Evolutionary conservation across 2,113 vertebrate genomes (phyloP).

Genomic region (Dunckerocampus dactyliophorus): DNA sequence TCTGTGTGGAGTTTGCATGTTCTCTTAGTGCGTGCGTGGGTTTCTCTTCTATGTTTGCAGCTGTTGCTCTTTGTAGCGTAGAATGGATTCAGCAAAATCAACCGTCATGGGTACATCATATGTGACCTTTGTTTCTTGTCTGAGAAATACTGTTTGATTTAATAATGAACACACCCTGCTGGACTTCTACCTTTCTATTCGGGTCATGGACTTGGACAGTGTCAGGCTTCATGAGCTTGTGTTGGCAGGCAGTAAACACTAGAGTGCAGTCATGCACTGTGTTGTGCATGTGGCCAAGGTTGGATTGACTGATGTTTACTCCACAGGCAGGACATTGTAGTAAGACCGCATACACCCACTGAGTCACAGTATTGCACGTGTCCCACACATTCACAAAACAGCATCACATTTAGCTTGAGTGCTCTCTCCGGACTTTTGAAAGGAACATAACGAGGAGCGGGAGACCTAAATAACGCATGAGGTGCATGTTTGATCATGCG

Average conservation of each 20-base stretch:
- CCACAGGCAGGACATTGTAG: too few relatives aligned
- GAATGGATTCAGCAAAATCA: too few relatives aligned
- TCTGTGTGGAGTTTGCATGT: too few relatives aligned
- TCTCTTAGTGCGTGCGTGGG: too few relatives aligned
- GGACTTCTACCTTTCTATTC: not conserved
- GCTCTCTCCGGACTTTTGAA: too few relatives aligned
- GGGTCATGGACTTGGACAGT: too few relatives aligned
- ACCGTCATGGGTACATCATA: too few relatives aligned
- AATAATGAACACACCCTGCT: not conserved
- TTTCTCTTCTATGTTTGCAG: not conserved
- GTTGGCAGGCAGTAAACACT: slow-evolving; percentile 37
- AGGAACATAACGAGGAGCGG: too few relatives aligned
- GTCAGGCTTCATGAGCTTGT: slow-evolving; percentile 4
- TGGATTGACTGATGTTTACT: not conserved
- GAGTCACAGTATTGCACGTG: too few relatives aligned
- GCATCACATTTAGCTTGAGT: too few relatives aligned
- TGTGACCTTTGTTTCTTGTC: not conserved
- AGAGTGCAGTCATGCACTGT: slow-evolving; percentile 58
- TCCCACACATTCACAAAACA: too few relatives aligned
- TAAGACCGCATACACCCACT: not conserved
- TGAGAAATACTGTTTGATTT: not conserved
- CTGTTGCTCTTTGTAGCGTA: not conserved
- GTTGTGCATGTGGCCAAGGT: too few relatives aligned
- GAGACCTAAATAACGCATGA: slow-evolving; percentile 30
- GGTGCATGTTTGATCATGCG: not conserved